Conservation (phyloP, 2,888 invertebrate species). For the Cerastis leucographa region DNA sequence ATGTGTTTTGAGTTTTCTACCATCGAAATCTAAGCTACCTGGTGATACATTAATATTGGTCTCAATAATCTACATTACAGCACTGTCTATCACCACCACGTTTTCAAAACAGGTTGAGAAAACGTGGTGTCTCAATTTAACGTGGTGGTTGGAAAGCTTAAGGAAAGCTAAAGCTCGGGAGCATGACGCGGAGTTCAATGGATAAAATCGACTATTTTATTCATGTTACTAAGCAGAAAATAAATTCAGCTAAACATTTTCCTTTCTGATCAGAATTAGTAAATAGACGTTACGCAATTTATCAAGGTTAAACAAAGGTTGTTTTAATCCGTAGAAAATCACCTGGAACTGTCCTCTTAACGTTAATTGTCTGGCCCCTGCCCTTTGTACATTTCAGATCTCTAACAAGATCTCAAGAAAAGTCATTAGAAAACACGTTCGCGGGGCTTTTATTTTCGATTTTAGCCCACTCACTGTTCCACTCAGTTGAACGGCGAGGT, state of each 20-base stretch:
- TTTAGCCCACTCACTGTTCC: conserved; percentile 55
- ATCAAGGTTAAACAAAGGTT: conserved; percentile 37
- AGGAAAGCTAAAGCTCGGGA: background rate
- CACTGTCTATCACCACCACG: background rate
- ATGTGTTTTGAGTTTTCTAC: background rate
- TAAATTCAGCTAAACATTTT: conserved; percentile 10
- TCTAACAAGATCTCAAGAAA: conserved; percentile 57
- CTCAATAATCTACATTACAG: background rate
- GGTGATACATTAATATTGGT: background rate
- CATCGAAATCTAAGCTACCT: background rate
- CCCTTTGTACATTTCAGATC: conserved; percentile 56
- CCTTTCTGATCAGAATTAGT: conserved; percentile 9
- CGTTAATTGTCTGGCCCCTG: conserved; percentile 45
- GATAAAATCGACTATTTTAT: background rate
- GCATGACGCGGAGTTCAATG: background rate
- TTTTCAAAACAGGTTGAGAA: background rate
- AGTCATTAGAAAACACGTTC: conserved; percentile 61
- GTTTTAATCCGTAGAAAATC: conserved; percentile 46
- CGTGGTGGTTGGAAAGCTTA: background rate
- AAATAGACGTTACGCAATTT: conserved; percentile 31
- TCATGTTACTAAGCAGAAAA: background rate
- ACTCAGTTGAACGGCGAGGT: conserved; percentile 43
- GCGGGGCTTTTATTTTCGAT: conserved; percentile 61
- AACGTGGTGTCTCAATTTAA: background rate
- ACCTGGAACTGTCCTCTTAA: conserved; percentile 48